Evolutionary conservation across 1,140 invertebrate species (phyloP).

Genomic region (Cherax destructor): DNA sequence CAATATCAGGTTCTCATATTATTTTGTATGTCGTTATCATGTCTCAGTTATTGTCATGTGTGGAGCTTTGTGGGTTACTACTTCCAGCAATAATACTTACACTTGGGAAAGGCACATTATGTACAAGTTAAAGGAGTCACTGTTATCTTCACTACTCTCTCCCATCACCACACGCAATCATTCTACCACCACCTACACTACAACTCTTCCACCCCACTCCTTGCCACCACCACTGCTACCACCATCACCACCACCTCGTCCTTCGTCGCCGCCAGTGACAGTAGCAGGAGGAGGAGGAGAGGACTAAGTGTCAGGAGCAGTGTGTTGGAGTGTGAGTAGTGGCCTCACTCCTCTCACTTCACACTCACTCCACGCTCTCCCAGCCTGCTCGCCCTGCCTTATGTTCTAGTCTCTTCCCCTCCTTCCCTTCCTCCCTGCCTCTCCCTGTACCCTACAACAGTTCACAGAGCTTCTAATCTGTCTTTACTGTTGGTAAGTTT

Average conservation of each 20-base stretch:
- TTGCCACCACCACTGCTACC: neutral
- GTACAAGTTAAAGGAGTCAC: neutral
- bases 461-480: too few relatives aligned
- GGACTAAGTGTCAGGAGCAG: neutral
- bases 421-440: neutral
- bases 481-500: too few relatives aligned
- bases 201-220: neutral
- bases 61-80: too few relatives aligned
- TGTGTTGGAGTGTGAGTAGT: neutral
- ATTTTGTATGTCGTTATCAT: too few relatives aligned
- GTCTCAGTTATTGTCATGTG: too few relatives aligned
- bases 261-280: neutral
- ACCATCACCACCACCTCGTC: neutral
- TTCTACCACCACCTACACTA: neutral
- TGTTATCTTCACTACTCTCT: neutral
- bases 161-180: neutral
- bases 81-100: too few relatives aligned
- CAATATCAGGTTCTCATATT: too few relatives aligned
- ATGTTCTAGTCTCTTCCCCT: neutral
- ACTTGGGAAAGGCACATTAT: too few relatives aligned
- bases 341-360: neutral
- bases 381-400: neutral
- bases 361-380: constrained; percentile 5
- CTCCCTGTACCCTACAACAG: too few relatives aligned
- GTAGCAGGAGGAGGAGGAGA: constrained; percentile 14